Percentiles rank a stretch among this genome's conserved stretches.
These are phyloP conservation scores for Leucania comma DNA, from an alignment of 2,888 invertebrate genomes.

Conservation along the genomic window DNA sequence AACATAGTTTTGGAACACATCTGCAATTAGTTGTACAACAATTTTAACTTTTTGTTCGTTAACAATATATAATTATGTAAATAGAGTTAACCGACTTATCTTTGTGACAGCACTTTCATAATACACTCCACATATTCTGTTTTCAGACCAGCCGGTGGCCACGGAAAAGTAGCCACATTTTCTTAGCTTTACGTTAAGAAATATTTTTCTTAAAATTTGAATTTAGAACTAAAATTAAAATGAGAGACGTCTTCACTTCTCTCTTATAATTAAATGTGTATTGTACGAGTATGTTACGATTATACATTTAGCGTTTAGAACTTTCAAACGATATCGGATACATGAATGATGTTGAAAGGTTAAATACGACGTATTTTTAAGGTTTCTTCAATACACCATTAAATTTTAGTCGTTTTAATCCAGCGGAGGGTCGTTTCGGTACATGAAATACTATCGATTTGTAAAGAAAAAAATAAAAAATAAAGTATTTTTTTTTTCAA, in stretches of 20 bases:
- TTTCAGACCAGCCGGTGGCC: conserved; percentile 2
- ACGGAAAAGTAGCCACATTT: conserved; percentile 25
- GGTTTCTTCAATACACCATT: too few relatives aligned
- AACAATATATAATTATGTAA: conserved; percentile 41
- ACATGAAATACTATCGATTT: too few relatives aligned
- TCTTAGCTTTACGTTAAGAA: conserved; percentile 1
- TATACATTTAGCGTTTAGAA: too few relatives aligned
- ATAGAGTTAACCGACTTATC: conserved; percentile 18
- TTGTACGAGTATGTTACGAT: too few relatives aligned
- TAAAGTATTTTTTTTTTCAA: too few relatives aligned
- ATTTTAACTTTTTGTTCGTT: conserved; percentile 16
- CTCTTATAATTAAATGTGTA: too few relatives aligned
- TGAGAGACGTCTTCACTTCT: neutral
- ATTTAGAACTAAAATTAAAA: neutral
- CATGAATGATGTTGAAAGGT: too few relatives aligned
- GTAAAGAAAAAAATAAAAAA: too few relatives aligned
- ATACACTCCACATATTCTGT: conserved; percentile 40
- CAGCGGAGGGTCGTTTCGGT: too few relatives aligned
- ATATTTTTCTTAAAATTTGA: neutral
- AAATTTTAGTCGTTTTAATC: too few relatives aligned
- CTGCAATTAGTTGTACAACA: conserved; percentile 15
- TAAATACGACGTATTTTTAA: too few relatives aligned
- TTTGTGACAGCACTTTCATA: conserved; percentile 51
- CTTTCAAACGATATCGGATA: too few relatives aligned
- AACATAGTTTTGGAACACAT: neutral